Percentiles rank a stretch among this genome's conserved stretches.
These are phyloP conservation scores for human (Homo sapiens) DNA, from an alignment of 2,113 vertebrate species.

Conservation along the genomic window GRCh38 chr9:113349501-113350000, in stretches of 20 bases:
- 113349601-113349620: neutral
- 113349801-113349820: neutral
- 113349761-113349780: slow-evolving; percentile 86
- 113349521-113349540: slow-evolving; percentile 43
- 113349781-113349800: slow-evolving; percentile 80
- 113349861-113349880: neutral
- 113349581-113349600: slow-evolving; percentile 47
- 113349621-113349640: neutral
- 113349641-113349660: slow-evolving; percentile 84
- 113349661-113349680: slow-evolving; percentile 87
- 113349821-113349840: neutral
- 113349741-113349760: slow-evolving; percentile 82
- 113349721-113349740: slow-evolving; percentile 87
- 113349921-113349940: neutral
- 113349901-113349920: neutral
- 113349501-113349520: neutral
- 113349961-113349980: neutral
- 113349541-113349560: slow-evolving; percentile 79
- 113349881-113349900: accelerated
- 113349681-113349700: slow-evolving; percentile 86
- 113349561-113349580: slow-evolving; percentile 10
- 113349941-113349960: neutral
- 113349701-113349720: slow-evolving; percentile 82
- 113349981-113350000: neutral
- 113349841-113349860: neutral